These are phyloP conservation scores for Merops nubicus DNA, from an alignment of 2,113 vertebrate species.

Conservation along the genomic window DNA sequence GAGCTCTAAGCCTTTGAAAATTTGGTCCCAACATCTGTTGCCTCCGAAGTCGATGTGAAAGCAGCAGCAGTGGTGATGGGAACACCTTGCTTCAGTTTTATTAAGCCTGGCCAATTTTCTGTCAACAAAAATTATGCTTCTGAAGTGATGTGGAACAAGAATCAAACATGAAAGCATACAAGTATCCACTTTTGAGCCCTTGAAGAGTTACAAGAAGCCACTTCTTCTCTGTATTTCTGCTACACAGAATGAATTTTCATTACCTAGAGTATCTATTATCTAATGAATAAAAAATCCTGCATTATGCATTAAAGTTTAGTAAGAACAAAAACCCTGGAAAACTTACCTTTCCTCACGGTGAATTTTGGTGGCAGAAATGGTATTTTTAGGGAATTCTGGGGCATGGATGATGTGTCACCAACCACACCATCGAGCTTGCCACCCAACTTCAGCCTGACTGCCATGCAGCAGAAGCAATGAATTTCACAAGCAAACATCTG, in stretches of 20 bases:
- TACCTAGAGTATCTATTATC: conserved; percentile 53
- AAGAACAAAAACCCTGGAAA: background rate
- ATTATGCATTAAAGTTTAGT: conserved; percentile 13
- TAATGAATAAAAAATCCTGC: conserved; percentile 33
- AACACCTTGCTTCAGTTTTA: conserved; percentile 56
- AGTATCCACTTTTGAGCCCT: conserved; percentile 65
- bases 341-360: background rate
- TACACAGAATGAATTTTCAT: conserved; percentile 64
- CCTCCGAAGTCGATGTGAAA: too few relatives aligned
- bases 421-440: background rate
- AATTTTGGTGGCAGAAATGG: background rate
- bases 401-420: background rate
- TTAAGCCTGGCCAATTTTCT: conserved; percentile 62
- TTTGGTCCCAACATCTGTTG: background rate
- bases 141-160: conserved; percentile 62
- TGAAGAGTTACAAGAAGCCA: conserved; percentile 57
- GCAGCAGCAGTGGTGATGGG: too few relatives aligned
- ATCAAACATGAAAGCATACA: conserved; percentile 61
- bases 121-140: conserved; percentile 67
- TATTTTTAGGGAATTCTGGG: background rate
- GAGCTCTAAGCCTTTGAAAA: conserved; percentile 37
- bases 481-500: background rate
- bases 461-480: background rate
- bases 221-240: conserved; percentile 56
- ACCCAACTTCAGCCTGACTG: background rate